Conservation (phyloP, 2,888 invertebrate species). For the Stenotaenia linearis region DNA sequence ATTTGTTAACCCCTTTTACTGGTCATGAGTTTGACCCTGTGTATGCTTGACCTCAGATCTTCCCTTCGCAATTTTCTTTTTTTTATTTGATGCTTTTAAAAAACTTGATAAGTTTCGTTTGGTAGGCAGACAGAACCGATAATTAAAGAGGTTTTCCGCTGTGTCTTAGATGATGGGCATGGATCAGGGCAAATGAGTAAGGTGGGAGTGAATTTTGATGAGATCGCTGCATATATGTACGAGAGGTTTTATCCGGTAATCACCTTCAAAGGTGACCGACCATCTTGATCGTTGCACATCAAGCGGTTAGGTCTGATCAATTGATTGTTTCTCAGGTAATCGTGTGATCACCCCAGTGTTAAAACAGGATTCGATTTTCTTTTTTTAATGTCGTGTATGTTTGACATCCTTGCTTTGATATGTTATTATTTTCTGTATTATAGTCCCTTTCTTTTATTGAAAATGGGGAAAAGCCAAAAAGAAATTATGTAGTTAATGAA, state of each 20-base stretch:
- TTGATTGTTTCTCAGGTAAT: neutral
- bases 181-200: conserved; percentile 19
- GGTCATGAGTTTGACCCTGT: conserved; percentile 16
- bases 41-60: neutral
- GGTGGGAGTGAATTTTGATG: conserved; percentile 26
- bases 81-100: neutral
- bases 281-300: neutral
- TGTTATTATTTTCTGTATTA: neutral
- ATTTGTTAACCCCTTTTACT: conserved; percentile 20
- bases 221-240: neutral
- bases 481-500: neutral
- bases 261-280: neutral
- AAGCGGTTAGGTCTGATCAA: neutral
- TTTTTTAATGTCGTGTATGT: neutral
- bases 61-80: neutral
- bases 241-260: neutral
- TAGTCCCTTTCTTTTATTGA: neutral
- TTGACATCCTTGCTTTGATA: neutral
- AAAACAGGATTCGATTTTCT: neutral
- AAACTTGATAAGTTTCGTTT: neutral
- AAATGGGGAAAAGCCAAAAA: neutral
- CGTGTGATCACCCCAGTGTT: neutral
- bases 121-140: neutral
- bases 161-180: conserved; percentile 11
- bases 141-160: neutral